A percentile compares a stretch with the other conserved stretches of the same genome.
These are phyloP conservation scores for Mizuhopecten yessoensis DNA, from an alignment of 1,140 invertebrate genomes.

Conservation along the genomic window DNA sequence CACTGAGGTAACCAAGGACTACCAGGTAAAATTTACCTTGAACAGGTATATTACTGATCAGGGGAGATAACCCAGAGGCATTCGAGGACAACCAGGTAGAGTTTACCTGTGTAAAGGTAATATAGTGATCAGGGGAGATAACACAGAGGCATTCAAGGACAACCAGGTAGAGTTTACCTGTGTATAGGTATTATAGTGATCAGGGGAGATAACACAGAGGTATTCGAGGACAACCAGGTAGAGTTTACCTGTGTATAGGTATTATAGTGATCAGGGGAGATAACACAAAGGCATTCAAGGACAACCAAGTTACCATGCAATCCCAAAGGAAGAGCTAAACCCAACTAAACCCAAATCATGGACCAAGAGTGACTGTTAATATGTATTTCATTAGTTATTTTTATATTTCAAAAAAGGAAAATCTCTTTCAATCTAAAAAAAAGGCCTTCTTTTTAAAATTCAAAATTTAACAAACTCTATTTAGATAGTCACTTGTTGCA, in stretches of 20 bases:
- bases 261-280: neutral
- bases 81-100: neutral
- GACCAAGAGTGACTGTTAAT: too few relatives aligned
- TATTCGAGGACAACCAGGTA: neutral
- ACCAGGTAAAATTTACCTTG: neutral
- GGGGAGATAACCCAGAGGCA: neutral
- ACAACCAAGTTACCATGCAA: too few relatives aligned
- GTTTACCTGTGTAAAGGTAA: neutral
- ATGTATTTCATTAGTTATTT: too few relatives aligned
- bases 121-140: slow-evolving; percentile 5
- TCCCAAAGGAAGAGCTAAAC: too few relatives aligned
- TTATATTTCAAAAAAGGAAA: too few relatives aligned
- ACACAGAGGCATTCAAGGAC: neutral
- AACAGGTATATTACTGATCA: neutral
- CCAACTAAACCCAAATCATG: too few relatives aligned
- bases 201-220: neutral
- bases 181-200: neutral
- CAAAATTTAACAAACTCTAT: too few relatives aligned
- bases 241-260: slow-evolving; percentile 2
- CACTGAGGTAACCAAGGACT: slow-evolving; percentile 41
- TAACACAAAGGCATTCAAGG: neutral
- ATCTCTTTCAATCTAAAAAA: too few relatives aligned
- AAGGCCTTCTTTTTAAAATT: too few relatives aligned
- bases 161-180: neutral
- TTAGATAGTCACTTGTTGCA: too few relatives aligned